Evolutionary conservation across 2,888 invertebrate genomes (phyloP), one percentile per base, ranked within the genome.

Genomic region (Monochamus alternatus): DNA sequence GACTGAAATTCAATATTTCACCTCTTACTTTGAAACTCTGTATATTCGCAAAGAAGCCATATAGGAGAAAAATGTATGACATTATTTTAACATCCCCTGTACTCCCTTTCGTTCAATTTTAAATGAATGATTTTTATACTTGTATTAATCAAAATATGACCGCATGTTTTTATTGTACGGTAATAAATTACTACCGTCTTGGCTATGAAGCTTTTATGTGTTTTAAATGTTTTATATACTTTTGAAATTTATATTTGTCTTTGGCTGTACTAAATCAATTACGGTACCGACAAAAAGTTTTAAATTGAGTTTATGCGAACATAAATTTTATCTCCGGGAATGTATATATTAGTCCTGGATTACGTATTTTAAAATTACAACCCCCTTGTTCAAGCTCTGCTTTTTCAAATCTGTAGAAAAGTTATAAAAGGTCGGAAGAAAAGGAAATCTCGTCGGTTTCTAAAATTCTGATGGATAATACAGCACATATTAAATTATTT

Each of bases 331-430:
- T 64, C 47, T n/a, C 47, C 5, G 47, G 4, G 31, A 47, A 64
- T 64, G 44, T 64, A 64, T 64, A 64, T 43, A 44, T 64, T 64
- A 64, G 63, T 12, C 44, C 22, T 5, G 44, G 63, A 64, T 10
- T 62, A 38, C 14, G 8, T 64, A 44, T 64, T 38, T 22, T 64
- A 43, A 64, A 22, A 64, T 63, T 38, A 7, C 38, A 38, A 4
- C 8, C 44, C 12, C 63, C 4, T 59, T 30, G 44, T 64, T 64
- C 30, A 22, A 7, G 9, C 9, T 44, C 30, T 14, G 5, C 59
- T 59, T 22, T 64, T 64, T 44, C 38, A 44, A 63, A 44, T 22
- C 44, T 22, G 8, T 32, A 2, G 22, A 14, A 44, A 43, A 44
- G 44, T 9, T 44, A 44, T 64, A 44, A 22, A 44, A 44, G 43